Conservation (phyloP, 2,113 vertebrate genomes). For the Cephalopholis sonnerati region DNA sequence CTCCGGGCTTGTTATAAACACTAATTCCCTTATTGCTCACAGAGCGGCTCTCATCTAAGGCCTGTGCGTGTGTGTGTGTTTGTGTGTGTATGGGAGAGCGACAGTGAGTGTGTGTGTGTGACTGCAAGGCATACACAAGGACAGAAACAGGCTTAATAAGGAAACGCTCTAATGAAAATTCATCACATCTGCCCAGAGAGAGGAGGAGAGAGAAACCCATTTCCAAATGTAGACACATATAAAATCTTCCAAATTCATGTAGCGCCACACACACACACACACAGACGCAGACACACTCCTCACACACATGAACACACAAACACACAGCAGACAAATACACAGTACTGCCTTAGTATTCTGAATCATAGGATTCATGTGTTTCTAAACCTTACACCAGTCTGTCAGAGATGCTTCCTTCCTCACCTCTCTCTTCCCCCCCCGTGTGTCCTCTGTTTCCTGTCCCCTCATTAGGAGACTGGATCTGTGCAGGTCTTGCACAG, state of each 20-base stretch:
- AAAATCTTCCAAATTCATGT: conserved; percentile 11
- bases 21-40: conserved; percentile 70
- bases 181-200: conserved; percentile 60
- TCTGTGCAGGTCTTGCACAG: conserved; percentile 58
- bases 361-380: conserved; percentile 26
- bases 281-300: not conserved
- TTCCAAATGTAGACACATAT: conserved; percentile 28
- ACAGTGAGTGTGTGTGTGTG: conserved; percentile 25
- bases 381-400: conserved; percentile 9
- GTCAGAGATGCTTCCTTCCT: conserved; percentile 24
- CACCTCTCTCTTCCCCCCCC: not conserved
- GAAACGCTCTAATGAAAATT: conserved; percentile 69
- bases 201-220: conserved; percentile 21
- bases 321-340: not conserved
- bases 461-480: conserved; percentile 69
- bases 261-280: not conserved
- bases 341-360: not conserved
- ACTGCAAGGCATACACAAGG: conserved; percentile 52
- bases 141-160: conserved; percentile 67
- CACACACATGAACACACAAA: not conserved
- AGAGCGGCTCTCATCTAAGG: conserved; percentile 60
- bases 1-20: conserved; percentile 64
- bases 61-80: conserved; percentile 4
- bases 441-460: conserved; percentile 52
- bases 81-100: not conserved